A percentile compares a stretch with the other conserved stretches of the same genome.
These are phyloP conservation scores for Octodonta nipae DNA, from an alignment of 2,888 invertebrate species.

Conservation along the genomic window DNA sequence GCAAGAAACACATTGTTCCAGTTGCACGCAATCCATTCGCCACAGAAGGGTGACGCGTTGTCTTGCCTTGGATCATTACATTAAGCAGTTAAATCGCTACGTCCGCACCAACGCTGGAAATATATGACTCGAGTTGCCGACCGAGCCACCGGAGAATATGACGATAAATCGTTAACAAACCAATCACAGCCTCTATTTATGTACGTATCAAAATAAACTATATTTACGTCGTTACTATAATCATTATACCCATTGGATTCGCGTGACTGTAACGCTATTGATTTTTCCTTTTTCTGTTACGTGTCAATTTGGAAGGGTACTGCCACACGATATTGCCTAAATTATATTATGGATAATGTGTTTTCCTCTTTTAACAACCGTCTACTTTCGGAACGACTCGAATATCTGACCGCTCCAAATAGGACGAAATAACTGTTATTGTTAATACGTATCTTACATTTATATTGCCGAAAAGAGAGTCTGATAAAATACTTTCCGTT, in stretches of 20 bases:
- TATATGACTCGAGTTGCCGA: too few species aligned
- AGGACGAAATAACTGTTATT: too few species aligned
- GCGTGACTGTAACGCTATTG: constrained; percentile 19
- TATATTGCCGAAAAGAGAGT: too few species aligned
- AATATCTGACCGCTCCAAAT: too few species aligned
- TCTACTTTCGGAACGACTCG: too few species aligned
- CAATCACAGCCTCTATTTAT: constrained; percentile 14
- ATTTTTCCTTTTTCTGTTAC: constrained; percentile 19
- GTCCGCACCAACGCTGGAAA: background rate
- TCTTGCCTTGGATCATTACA: constrained; percentile 11
- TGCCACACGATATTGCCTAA: constrained; percentile 19
- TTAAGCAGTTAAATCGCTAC: constrained; percentile 8
- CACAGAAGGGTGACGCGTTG: constrained; percentile 12
- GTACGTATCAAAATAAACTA: constrained; percentile 12
- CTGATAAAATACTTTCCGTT: too few species aligned
- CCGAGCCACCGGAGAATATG: background rate
- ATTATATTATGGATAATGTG: constrained; percentile 14
- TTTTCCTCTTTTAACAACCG: too few species aligned
- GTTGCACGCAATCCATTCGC: constrained; percentile 12
- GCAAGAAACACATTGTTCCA: constrained; percentile 16
- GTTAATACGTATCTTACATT: too few species aligned
- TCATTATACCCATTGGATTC: constrained; percentile 13
- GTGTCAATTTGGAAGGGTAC: constrained; percentile 20
- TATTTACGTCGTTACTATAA: constrained; percentile 15
- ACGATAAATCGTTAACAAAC: constrained; percentile 13